Percentiles rank a stretch among this genome's conserved stretches.
phyloP scores from a whole-genome alignment of 2,888 invertebrate species.

The Lamproptera curius region DNA sequence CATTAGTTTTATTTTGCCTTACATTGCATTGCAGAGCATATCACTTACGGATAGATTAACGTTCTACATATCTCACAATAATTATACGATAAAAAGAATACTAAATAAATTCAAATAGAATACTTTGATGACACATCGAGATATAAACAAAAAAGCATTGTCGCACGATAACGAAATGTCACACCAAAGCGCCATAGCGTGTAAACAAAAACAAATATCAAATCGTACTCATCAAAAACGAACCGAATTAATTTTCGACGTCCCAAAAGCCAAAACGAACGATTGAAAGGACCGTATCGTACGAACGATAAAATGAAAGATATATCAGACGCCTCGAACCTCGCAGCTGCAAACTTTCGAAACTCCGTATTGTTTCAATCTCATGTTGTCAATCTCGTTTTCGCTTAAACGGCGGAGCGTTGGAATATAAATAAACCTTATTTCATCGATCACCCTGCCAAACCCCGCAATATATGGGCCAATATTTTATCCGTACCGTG shows the following conservation, averaged over 20 bases:
- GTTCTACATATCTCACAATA: too few species aligned
- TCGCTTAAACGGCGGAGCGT: slow-evolving; percentile 16
- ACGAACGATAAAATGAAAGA: slow-evolving; percentile 8
- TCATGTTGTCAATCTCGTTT: slow-evolving; percentile 19
- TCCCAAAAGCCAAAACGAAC: background rate
- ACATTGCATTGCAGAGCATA: too few species aligned
- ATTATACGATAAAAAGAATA: too few species aligned
- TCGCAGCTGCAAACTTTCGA: slow-evolving; percentile 12
- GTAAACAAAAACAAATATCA: background rate
- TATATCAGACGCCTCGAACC: slow-evolving; percentile 8
- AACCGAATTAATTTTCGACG: background rate
- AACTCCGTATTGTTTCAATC: slow-evolving; percentile 21
- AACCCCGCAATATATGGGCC: slow-evolving; percentile 18
- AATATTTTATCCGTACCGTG: slow-evolving; percentile 16
- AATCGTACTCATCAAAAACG: background rate
- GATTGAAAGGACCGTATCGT: background rate
- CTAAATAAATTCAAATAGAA: too few species aligned
- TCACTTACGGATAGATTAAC: too few species aligned
- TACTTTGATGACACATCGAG: too few species aligned
- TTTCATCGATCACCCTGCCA: slow-evolving; percentile 21
- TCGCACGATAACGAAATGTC: background rate
- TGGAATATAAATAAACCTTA: slow-evolving; percentile 18
- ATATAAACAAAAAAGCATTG: too few species aligned
- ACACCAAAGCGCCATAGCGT: background rate
- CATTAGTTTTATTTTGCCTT: too few species aligned